phyloP scores from a whole-genome alignment of 2,888 invertebrate species.

The Altica lythri region DNA sequence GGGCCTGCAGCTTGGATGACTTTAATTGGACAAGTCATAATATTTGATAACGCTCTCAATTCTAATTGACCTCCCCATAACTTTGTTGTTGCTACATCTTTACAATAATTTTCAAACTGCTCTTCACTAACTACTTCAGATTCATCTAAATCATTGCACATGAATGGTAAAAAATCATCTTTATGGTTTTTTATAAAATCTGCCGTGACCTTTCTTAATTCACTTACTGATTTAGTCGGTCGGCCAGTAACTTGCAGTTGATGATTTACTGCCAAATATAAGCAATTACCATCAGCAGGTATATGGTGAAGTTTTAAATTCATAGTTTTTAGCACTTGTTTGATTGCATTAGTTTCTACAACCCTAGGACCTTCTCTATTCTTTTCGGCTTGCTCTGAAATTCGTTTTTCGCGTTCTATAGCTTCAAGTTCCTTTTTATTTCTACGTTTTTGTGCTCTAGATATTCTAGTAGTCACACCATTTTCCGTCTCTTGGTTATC shows the following conservation, averaged over 20 bases:
- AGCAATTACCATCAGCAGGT: conserved; percentile 88
- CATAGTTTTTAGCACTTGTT: conserved; percentile 66
- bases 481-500: conserved; percentile 41
- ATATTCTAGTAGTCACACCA: conserved; percentile 58
- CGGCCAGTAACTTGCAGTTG: conserved; percentile 65
- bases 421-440: conserved; percentile 83
- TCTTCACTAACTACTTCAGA: conserved; percentile 71
- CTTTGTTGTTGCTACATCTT: conserved; percentile 76
- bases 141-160: conserved; percentile 80
- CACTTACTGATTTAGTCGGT: conserved; percentile 16
- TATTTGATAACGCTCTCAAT: conserved; percentile 78
- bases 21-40: conserved; percentile 78
- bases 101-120: conserved; percentile 86
- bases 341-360: conserved; percentile 74
- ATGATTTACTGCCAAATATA: conserved; percentile 86
- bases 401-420: conserved; percentile 75
- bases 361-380: conserved; percentile 76
- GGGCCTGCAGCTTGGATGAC: conserved; percentile 88
- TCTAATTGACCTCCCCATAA: conserved; percentile 97
- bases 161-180: conserved; percentile 86
- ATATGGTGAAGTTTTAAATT: conserved; percentile 74
- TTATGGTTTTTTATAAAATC: conserved; percentile 74
- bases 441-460: conserved; percentile 84
- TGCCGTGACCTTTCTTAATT: conserved; percentile 64
- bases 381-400: conserved; percentile 77